Conservation (phyloP, 1,140 invertebrate genomes). For the Oreohelix idahoensis region DNA sequence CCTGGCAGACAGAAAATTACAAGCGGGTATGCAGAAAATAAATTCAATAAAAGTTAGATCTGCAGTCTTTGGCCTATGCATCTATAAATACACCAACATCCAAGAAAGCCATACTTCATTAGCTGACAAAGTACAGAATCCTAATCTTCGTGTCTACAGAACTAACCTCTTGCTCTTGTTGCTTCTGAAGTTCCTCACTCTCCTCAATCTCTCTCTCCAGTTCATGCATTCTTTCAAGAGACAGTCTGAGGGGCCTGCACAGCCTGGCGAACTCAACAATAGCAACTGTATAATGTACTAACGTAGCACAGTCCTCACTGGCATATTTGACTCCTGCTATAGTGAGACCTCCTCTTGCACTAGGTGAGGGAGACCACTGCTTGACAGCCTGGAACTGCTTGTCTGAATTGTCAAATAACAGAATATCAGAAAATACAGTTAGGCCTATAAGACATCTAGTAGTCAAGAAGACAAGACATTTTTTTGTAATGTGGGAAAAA, state of each 20-base stretch:
- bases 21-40: no score
- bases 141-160: background rate
- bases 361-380: constrained; percentile 61
- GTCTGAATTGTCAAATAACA: constrained; percentile 29
- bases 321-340: constrained; percentile 70
- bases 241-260: constrained; percentile 67
- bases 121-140: no score
- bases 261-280: constrained; percentile 72
- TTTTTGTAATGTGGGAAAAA: no score
- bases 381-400: constrained; percentile 46
- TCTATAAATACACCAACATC: no score
- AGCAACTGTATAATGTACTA: constrained; percentile 73
- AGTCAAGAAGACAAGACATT: no score
- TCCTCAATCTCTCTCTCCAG: constrained; percentile 71
- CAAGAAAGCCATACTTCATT: no score
- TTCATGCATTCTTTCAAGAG: constrained; percentile 66
- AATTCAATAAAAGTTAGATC: no score
- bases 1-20: no score
- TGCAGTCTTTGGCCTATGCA: no score
- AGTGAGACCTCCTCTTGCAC: constrained; percentile 66
- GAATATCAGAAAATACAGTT: no score
- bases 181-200: constrained; percentile 68
- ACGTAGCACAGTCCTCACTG: constrained; percentile 71
- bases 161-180: constrained; percentile 66
- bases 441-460: no score